Conservation (phyloP, 23 tunicate species). For the Oikopleura dioica region DNA sequence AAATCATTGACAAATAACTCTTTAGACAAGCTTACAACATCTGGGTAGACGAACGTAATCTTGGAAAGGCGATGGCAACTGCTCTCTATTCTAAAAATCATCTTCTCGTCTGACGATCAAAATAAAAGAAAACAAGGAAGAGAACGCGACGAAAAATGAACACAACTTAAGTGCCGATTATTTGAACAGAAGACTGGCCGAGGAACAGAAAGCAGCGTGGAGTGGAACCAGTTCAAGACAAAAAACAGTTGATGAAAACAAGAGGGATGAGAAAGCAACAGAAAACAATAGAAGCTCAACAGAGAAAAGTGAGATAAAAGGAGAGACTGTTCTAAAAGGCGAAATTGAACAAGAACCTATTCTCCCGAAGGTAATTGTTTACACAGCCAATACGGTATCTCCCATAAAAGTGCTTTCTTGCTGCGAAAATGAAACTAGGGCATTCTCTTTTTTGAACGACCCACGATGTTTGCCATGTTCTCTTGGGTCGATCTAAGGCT, state of each 20-base stretch:
- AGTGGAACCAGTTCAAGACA: neutral
- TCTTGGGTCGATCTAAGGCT: too few relatives aligned
- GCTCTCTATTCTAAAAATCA: neutral
- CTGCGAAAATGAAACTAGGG: too few relatives aligned
- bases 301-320: neutral
- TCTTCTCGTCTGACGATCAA: too few relatives aligned
- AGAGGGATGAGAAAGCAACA: neutral
- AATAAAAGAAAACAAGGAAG: neutral
- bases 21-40: neutral
- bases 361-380: too few relatives aligned
- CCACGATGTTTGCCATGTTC: too few relatives aligned
- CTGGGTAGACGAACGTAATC: neutral
- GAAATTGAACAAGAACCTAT: too few relatives aligned
- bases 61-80: neutral
- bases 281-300: neutral
- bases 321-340: neutral
- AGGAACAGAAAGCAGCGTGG: constrained; percentile 5
- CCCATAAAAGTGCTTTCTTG: too few relatives aligned
- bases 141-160: neutral
- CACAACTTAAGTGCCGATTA: neutral
- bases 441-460: too few relatives aligned
- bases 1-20: too few relatives aligned
- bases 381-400: too few relatives aligned
- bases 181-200: neutral
- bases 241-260: neutral